Evolutionary conservation across 2,888 invertebrate species (phyloP).

Genomic region (Alviniconcha strummeri): DNA sequence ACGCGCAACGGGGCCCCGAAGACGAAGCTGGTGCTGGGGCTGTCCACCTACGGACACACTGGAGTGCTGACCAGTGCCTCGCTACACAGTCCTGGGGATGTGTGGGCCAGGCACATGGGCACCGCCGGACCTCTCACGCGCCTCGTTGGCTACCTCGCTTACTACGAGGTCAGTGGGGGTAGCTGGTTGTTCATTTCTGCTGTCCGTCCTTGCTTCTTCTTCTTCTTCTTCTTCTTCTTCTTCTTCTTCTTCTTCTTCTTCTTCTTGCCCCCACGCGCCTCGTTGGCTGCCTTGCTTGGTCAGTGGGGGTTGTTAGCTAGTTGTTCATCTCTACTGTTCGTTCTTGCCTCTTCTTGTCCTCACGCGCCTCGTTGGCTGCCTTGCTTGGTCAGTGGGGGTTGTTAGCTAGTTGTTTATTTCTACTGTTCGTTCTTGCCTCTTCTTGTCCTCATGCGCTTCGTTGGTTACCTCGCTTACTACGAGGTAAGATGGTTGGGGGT

Average conservation of each 20-base stretch:
- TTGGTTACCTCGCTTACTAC: not conserved
- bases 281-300: too few relatives aligned
- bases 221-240: not conserved
- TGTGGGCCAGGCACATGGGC: not conserved
- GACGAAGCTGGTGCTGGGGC: not conserved
- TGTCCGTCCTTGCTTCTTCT: not conserved
- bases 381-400: too few relatives aligned
- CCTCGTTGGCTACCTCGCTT: not conserved
- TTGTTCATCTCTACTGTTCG: too few relatives aligned
- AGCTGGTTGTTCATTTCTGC: too few relatives aligned
- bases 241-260: too few relatives aligned
- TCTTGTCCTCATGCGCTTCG: not conserved
- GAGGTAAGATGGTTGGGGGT: not conserved
- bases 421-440: too few relatives aligned
- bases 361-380: too few relatives aligned
- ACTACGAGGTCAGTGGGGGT: not conserved
- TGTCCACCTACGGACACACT: slow-evolving; percentile 3
- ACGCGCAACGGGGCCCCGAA: not conserved
- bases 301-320: too few relatives aligned
- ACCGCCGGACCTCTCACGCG: slow-evolving; percentile 2
- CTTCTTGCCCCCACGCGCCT: too few relatives aligned
- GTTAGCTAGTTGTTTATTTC: too few relatives aligned
- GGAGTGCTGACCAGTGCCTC: not conserved
- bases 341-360: too few relatives aligned
- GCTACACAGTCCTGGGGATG: not conserved